Evolutionary conservation across 2,113 vertebrate genomes (phyloP).

Genomic region (Atractosteus spatula): DNA sequence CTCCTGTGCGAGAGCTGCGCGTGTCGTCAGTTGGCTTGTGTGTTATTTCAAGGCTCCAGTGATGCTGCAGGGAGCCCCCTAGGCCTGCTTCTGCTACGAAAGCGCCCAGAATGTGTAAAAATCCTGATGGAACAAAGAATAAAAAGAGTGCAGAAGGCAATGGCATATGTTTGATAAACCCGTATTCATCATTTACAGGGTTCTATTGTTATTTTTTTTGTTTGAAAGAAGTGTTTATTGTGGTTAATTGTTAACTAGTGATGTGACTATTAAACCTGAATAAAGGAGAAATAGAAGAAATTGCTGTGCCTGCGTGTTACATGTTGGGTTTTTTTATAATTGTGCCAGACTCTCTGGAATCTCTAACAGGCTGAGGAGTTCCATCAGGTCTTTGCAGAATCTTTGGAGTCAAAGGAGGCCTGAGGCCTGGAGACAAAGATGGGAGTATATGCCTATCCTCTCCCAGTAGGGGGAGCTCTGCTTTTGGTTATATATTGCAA

Average conservation of each 20-base stretch:
- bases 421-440: no score
- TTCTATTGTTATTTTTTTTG: conserved; percentile 38
- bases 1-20: conserved; percentile 28
- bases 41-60: conserved; percentile 32
- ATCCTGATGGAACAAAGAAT: conserved; percentile 45
- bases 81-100: conserved; percentile 38
- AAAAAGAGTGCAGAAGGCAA: conserved; percentile 56
- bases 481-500: no score
- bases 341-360: no score
- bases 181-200: conserved; percentile 45
- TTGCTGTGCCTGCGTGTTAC: no score
- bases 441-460: no score
- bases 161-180: conserved; percentile 51
- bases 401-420: no score
- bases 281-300: conserved; percentile 49
- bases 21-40: conserved; percentile 35
- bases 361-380: no score
- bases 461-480: no score
- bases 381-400: no score
- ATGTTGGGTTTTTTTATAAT: no score
- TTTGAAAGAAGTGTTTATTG: conserved; percentile 72
- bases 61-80: conserved; percentile 25
- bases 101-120: conserved; percentile 34
- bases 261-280: conserved; percentile 72
- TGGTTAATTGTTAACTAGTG: conserved; percentile 75